Evolutionary conservation across 2,113 vertebrate genomes (phyloP), one percentile per base, ranked within the genome.

Genomic region (Pao palembangensis): DNA sequence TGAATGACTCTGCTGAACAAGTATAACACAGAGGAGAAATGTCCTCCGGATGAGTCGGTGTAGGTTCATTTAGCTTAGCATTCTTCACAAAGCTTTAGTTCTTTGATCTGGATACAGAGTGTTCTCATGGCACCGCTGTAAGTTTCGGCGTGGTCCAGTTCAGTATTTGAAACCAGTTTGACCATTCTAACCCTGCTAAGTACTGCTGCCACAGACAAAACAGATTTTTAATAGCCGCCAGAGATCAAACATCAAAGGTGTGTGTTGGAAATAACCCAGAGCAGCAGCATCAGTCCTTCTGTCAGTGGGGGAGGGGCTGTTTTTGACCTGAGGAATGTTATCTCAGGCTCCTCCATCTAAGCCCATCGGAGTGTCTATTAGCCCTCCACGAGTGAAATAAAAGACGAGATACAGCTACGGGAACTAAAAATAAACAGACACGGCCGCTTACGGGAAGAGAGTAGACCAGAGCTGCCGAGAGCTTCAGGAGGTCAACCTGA

Each of bases 351-450:
- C 67, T 75, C 71, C 58, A 51, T 71, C 58, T 53, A 12, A 74
- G 46, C 50, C 38, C 43, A 60, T 69, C 57, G 64, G 57, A 69
- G 56, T n/a, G 41, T 58, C 63, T 51, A 38, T 49, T 56, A 53
- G 56, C 43, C 58, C 51, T 23, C 52, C 63, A 18, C 73, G 21
- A 72, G 55, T 4, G 23, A 71, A 63, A 61, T 71, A 66, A 67
- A 77, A 73, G 80, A 86, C 57, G 51, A 79, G 69, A 58, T 73
- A 56, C 79, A 84, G 75, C 81, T 78, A 76, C 58, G 57, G 16
- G 53, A 68, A 78, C 75, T 88, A 86, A 81, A 90, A 87, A 85
- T 88, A 88, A 87, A 86, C 78, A 78, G 51, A 64, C 62, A 81
- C 59, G 34, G 34, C 34, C 50, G 67, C 58, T 83, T 73, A 61